Base-by-base conservation (phyloP, 2,797 vertebrate genomes). In the Columba guinea region DNA sequence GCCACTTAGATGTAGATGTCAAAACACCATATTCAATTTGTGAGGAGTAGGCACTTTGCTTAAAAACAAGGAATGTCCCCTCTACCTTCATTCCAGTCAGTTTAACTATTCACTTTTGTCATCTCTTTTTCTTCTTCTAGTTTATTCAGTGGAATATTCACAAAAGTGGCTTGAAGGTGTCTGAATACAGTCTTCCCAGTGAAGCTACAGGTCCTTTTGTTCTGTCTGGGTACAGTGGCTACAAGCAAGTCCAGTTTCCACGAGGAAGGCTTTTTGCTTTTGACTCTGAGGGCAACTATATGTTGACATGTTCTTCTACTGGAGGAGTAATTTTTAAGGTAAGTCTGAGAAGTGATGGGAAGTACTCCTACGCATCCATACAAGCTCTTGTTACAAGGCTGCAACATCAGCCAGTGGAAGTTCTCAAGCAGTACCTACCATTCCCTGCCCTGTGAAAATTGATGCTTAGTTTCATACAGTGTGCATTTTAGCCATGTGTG, bases 131-230 rank as follows among this genome's bases (percentile, higher is more conserved):
- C 63, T 88, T 46, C 13, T 87, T 89, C 37, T 92, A 99, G 99
- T 99, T 99, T 90, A 99, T 99, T 96, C 99, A 99, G 97, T 99
- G 99, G 99, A 99, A 99, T 94, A 99, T 99, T 95, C 99, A 99
- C 92, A 99, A 98, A 71, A 99, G 99, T 53, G 99, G 99, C 11
- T 98, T 98, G 93, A 99, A 99, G 94, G 98, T 99, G 90, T 99
- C 98, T 0, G 99, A 99, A 91, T 98, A 99, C 51, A 82, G 59
- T 15, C 97, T 99, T 76, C 98, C 99, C 19, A 97, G 98, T 2
- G 99, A 99, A 1, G 99, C 99, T 77, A 99, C 99, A 0, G 99
- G 99, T 21, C 99, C 99, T 35, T 99, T 99, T 35, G 97, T 99
- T 87, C 97, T 99, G 73, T 99, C 99, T 0, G 99, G 99, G 1